These are phyloP conservation scores for Drosophila fuyamai DNA, from an alignment of 1,140 invertebrate genomes.

Conservation along the genomic window DNA sequence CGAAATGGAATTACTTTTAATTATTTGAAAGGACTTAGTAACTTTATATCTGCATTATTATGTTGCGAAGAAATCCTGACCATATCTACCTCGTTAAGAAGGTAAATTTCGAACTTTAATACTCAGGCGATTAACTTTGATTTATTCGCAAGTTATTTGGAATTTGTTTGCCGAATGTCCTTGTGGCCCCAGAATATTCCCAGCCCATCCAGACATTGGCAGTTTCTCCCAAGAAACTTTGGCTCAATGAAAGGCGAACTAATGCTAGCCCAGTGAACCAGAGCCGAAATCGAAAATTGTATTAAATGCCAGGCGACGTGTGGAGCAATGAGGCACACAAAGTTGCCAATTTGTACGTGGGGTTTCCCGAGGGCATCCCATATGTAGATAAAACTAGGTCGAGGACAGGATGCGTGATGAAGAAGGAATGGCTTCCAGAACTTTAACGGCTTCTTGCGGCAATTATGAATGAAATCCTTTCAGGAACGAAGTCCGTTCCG, in stretches of 20 bases:
- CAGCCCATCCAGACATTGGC: constrained; percentile 15
- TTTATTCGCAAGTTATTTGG: constrained; percentile 28
- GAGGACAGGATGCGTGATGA: constrained; percentile 49
- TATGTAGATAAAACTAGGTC: constrained; percentile 44
- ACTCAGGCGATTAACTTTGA: constrained; percentile 10
- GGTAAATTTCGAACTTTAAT: neutral
- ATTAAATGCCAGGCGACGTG: constrained; percentile 33
- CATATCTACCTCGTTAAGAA: neutral
- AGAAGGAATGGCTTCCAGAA: constrained; percentile 23
- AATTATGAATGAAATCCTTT: constrained; percentile 79
- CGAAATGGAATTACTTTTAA: neutral
- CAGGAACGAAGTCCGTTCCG: constrained; percentile 22
- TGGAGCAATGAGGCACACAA: constrained; percentile 26
- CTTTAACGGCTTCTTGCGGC: constrained; percentile 45
- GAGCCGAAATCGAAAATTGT: constrained; percentile 29
- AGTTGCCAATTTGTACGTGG: constrained; percentile 28
- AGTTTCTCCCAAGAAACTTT: constrained; percentile 14
- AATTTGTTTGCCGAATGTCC: constrained; percentile 5
- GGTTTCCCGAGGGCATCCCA: constrained; percentile 54
- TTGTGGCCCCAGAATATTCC: constrained; percentile 8
- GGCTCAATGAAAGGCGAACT: constrained; percentile 34
- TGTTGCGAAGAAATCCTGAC: no score
- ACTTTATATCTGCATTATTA: no score
- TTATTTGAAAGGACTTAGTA: neutral
- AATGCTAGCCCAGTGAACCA: constrained; percentile 10